Evolutionary conservation across 2,888 invertebrate genomes (phyloP), one percentile per base, ranked within the genome.

Genomic region (Drosophila hamatofila): DNA sequence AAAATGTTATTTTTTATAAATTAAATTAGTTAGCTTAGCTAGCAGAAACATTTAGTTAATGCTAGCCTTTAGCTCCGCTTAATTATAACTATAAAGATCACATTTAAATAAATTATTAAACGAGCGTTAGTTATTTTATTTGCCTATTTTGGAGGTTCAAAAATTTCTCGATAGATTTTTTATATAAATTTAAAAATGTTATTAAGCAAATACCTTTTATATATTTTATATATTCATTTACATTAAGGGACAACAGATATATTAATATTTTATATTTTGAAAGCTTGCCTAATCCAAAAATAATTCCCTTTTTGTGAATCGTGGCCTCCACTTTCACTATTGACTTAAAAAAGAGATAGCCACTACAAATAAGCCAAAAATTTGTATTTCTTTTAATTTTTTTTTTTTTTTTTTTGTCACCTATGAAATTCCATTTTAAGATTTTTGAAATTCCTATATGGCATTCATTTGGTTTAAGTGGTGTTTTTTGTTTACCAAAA

Each of bases 241-340:
- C n/a, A n/a, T n/a, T n/a, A 8, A 52, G 37, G 18, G 18, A 30
- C 12, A 30, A 30, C 18, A 30, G 14, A 16, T 27, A 30, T 2
- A 14, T 23, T 3, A 12, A 37, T 25, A 16, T 44, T 27, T 14
- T 6, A 25, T 21, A 33, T 16, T 54, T 46, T 35, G 12, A 68
- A 58, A 41, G 39, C 33, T 12, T 16, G 16, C 9, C 21, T 51
- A 33, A 39, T 16, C 18, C 21, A 56, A 56, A 56, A 42, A 33
- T 30, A 44, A 23, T 37, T 51, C 55, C 55, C 27, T 27, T 49
- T 67, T 51, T 52, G 41, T 33, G 21, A 7, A 25, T 7, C 11
- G 14, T 9, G 9, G 21, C 12, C 16, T 61, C 18, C 25, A 70
- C 79, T 78, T 78, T 77, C 75, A 35, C 60, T 46, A 7, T 14